These are phyloP conservation scores for Anser cygnoides DNA, from an alignment of 2,113 vertebrate genomes.

Conservation along the genomic window DNA sequence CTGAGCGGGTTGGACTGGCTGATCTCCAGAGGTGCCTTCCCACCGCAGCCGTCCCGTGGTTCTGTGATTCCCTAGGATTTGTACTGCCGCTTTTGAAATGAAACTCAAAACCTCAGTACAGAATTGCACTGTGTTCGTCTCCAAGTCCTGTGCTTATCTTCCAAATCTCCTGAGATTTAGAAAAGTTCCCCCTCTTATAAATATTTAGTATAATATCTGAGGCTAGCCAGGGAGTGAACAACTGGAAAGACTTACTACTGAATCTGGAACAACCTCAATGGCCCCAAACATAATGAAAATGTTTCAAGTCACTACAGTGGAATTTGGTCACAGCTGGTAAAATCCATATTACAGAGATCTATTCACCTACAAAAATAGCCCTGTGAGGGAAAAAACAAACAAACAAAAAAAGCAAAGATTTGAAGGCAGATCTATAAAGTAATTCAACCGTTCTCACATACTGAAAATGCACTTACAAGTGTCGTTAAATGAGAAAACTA, in stretches of 20 bases:
- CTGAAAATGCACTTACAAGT: not conserved
- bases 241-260: not conserved
- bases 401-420: not conserved
- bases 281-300: not conserved
- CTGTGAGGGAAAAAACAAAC: not conserved
- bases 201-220: conserved; percentile 5
- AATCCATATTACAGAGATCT: not conserved
- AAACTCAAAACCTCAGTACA: not conserved
- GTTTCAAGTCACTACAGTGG: not conserved
- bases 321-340: not conserved
- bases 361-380: not conserved
- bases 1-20: not conserved
- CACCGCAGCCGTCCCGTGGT: not conserved
- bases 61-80: not conserved
- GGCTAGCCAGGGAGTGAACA: not conserved
- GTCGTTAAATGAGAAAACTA: not conserved
- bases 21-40: not conserved
- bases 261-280: not conserved
- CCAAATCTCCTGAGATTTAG: not conserved
- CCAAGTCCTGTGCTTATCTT: not conserved
- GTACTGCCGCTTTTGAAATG: not conserved
- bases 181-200: not conserved
- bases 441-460: not conserved
- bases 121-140: not conserved
- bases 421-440: not conserved